phyloP scores from a whole-genome alignment of 1,140 invertebrate genomes.

The Cyclargus thomasi region DNA sequence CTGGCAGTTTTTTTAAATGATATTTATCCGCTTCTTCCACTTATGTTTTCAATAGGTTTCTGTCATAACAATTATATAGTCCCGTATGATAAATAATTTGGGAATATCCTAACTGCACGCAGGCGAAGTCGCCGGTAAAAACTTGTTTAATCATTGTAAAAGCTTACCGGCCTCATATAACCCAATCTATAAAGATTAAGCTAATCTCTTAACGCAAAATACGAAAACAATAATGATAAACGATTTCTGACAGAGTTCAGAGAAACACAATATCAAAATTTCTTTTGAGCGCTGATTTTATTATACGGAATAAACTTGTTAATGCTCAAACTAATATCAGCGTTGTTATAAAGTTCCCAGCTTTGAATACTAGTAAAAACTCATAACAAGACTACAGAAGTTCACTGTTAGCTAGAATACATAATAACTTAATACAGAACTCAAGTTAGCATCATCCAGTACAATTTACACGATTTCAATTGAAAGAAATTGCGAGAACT shows the following conservation, averaged over 20 bases:
- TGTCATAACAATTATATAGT: too few species aligned
- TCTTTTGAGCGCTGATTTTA: neutral
- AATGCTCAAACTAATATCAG: conserved; percentile 9
- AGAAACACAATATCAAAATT: neutral
- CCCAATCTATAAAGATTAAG: neutral
- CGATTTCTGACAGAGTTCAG: neutral
- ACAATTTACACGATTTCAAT: neutral
- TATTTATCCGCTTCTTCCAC: too few species aligned
- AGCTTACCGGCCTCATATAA: neutral
- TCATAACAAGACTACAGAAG: conserved; percentile 10
- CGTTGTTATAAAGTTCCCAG: conserved; percentile 7
- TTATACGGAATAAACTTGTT: neutral
- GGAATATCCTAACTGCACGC: too few species aligned
- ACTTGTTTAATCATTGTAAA: too few species aligned
- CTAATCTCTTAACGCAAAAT: neutral
- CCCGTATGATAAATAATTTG: too few species aligned
- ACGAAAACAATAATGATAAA: neutral
- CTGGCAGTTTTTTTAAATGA: too few species aligned
- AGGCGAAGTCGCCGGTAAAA: too few species aligned
- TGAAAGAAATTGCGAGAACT: neutral
- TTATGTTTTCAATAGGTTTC: too few species aligned
- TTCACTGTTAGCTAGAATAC: neutral
- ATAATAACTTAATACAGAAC: neutral
- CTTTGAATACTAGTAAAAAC: conserved; percentile 7
- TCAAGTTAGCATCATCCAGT: neutral